These are phyloP conservation scores for Polydesmus complanatus DNA, from an alignment of 2,888 invertebrate species.

Conservation along the genomic window DNA sequence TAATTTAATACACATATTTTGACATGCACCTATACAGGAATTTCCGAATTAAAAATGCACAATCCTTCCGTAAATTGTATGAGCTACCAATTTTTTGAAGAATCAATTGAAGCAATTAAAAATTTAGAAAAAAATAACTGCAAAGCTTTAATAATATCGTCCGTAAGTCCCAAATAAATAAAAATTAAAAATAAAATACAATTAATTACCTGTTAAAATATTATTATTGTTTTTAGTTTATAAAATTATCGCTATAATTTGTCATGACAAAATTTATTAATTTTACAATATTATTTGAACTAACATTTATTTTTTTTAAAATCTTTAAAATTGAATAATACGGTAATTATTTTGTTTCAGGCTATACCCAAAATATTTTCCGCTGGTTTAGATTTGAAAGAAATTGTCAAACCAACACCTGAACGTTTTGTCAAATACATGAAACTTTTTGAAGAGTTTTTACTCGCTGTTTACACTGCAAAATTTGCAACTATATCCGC, in stretches of 20 bases:
- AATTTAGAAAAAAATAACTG: neutral
- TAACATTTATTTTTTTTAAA: too few relatives aligned
- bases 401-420: conserved; percentile 26
- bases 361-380: conserved; percentile 25
- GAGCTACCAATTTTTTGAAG: neutral
- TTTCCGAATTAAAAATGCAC: neutral
- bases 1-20: neutral
- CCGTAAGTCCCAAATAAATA: too few relatives aligned
- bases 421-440: conserved; percentile 26
- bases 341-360: conserved; percentile 20
- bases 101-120: neutral
- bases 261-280: too few relatives aligned
- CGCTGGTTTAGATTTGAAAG: conserved; percentile 28
- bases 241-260: too few relatives aligned
- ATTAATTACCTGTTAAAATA: too few relatives aligned
- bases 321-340: too few relatives aligned
- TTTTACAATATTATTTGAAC: too few relatives aligned
- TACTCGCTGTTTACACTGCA: conserved; percentile 30
- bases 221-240: too few relatives aligned
- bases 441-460: conserved; percentile 25
- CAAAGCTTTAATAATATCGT: neutral
- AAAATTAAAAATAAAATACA: too few relatives aligned
- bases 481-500: conserved; percentile 61
- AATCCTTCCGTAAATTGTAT: neutral
- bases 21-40: neutral